Conservation (phyloP, 2,797 vertebrate species). For the Myotis vivesi region DNA sequence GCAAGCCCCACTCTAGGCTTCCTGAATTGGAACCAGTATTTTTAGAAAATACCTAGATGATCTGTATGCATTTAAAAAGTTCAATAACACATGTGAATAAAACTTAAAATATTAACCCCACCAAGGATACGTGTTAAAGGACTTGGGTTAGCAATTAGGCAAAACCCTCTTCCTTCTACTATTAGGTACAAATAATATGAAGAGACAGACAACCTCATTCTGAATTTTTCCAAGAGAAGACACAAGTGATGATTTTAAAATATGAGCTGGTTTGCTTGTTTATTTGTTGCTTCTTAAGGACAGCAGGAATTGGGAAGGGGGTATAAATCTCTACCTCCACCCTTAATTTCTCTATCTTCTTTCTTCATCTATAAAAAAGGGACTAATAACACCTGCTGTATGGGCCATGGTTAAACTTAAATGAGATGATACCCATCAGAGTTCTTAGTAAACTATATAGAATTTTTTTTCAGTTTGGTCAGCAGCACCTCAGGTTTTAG, state of each 20-base stretch:
- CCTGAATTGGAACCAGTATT: neutral
- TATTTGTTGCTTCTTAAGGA: constrained; percentile 19
- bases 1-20: neutral
- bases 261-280: neutral
- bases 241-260: constrained; percentile 8
- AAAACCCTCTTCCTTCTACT: neutral
- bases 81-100: neutral
- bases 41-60: neutral
- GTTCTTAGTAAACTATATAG: neutral
- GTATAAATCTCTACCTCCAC: neutral
- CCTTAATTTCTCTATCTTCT: neutral
- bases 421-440: neutral
- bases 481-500: neutral
- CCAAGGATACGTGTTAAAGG: neutral
- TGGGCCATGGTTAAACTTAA: neutral
- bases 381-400: neutral
- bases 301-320: neutral
- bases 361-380: neutral
- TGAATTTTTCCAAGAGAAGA: neutral
- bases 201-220: neutral
- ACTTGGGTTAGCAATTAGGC: neutral
- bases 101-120: neutral
- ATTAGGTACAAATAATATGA: neutral
- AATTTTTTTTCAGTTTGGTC: neutral
- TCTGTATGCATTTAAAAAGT: neutral